Conservation (phyloP, 2,113 vertebrate species). For the Delphinapterus leucas region DNA sequence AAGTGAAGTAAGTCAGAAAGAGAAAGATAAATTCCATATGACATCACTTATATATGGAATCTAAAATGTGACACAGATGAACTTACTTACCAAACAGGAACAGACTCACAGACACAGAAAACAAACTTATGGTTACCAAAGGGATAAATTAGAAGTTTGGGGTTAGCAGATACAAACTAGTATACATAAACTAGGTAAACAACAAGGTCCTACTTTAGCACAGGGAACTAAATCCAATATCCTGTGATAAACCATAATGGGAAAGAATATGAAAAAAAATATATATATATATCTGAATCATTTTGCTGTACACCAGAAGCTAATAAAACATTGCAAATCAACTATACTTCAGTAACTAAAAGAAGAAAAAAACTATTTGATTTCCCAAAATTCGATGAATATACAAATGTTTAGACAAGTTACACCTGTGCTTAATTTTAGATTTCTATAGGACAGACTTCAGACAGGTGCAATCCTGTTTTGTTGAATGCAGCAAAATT, state of each 20-base stretch:
- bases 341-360: neutral
- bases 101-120: neutral
- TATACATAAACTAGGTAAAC: neutral
- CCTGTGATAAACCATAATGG: neutral
- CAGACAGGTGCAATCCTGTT: neutral
- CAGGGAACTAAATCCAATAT: neutral
- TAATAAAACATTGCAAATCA: neutral
- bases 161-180: neutral
- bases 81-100: neutral
- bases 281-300: neutral
- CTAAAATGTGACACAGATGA: neutral
- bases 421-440: neutral
- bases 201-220: neutral
- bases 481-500: neutral
- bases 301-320: neutral
- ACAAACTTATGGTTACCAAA: neutral
- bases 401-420: neutral
- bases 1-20: too few species aligned
- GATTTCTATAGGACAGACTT: neutral
- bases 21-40: too few species aligned
- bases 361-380: neutral
- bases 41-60: too few species aligned
- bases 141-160: neutral
- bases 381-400: neutral
- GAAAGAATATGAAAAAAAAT: neutral